Base-by-base conservation (phyloP, 2,797 vertebrate species). In the Ptychadena robeensis region DNA sequence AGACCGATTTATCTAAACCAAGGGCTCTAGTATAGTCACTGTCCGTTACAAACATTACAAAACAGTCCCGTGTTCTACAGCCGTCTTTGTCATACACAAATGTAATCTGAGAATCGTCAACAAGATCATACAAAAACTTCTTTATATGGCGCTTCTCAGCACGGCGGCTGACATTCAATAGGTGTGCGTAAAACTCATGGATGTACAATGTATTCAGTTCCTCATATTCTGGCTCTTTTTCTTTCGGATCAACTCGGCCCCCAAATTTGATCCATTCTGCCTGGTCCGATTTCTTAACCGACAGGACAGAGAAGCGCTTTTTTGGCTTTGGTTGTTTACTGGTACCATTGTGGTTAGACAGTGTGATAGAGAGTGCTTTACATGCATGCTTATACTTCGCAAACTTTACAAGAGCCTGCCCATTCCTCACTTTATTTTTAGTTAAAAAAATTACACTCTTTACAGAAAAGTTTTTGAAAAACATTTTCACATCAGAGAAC, bases 321-420 rank as follows among this genome's bases (percentile, higher is more conserved):
- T 27, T 22, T 5, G 35, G 31, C 6, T 61, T 15, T 11, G 0
- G 8, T 6, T 12, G 1, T 44, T 70, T 70, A 27, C 3, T 28
- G 31, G 27, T 0, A 57, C 22, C n/a, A 25, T 57, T 3, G n/a
- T 3, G 8, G 4, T 28, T 15, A 6, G 32, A 73, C 5, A 35
- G n/a, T 25, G 97, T 92, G 82, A 93, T 93, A 82, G 96, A 95
- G 74, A 97, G 89, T 82, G 93, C 96, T 90, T 96, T 94, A 27
- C 84, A 88, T 73, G 94, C 93, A 93, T 98, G 95, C 65, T 90
- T 87, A 59, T 76, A 86, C 0, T 94, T 94, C 85, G 89, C 91
- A 91, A 98, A 98, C 91, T 93, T 96, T 79, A 97, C 96, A 82
- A 98, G 86, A 79, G 94, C 95, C 81, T 91, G 91, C 32, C 98